Percentiles rank a stretch among this genome's conserved stretches.
phyloP scores from a whole-genome alignment of 1,140 invertebrate species.

The Conus ventricosus region DNA sequence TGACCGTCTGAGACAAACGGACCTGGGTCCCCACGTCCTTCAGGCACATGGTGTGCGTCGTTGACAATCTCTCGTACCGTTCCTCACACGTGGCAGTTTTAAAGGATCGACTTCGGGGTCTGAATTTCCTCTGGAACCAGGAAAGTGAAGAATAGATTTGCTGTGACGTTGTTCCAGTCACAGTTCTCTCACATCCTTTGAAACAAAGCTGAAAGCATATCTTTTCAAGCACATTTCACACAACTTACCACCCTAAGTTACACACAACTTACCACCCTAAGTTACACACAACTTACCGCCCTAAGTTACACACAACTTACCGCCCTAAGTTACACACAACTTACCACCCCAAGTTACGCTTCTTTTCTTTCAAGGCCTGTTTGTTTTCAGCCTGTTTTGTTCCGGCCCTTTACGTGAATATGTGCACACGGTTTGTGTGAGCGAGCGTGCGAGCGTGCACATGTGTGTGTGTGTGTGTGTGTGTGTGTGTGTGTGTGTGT shows the following conservation, averaged over 20 bases:
- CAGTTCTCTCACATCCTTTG: background rate
- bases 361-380: too few species aligned
- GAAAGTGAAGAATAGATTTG: background rate
- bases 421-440: background rate
- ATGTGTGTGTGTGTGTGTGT: slow-evolving; percentile 2
- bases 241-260: too few species aligned
- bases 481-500: slow-evolving; percentile 23
- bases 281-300: too few species aligned
- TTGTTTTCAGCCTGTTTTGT: too few species aligned
- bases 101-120: background rate
- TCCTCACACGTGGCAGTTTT: background rate
- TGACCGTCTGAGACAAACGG: background rate
- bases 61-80: background rate
- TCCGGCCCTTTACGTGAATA: too few species aligned
- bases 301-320: too few species aligned
- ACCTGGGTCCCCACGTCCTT: background rate
- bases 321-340: too few species aligned
- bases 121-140: background rate
- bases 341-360: too few species aligned
- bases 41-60: slow-evolving; percentile 31
- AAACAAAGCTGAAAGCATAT: too few species aligned
- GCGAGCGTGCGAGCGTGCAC: background rate
- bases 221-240: too few species aligned
- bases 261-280: too few species aligned
- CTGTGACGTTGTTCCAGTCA: background rate